Evolutionary conservation across 2,113 vertebrate genomes (phyloP).

Genomic region (Nyctibius bracteatus): DNA sequence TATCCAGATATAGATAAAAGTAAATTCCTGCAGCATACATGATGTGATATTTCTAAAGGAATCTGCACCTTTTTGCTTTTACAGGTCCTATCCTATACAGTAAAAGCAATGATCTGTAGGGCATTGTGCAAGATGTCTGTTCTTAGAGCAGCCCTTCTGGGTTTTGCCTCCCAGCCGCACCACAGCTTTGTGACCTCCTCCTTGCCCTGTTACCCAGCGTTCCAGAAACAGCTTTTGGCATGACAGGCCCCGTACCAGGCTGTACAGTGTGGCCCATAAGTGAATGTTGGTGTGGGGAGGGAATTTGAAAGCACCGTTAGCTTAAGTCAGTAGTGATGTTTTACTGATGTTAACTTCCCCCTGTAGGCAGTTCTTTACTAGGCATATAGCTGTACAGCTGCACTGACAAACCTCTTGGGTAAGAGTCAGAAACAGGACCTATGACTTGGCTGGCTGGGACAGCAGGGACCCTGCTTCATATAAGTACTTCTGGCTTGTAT

Average conservation of each 20-base stretch:
- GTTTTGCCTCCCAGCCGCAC: background rate
- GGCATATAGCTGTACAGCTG: background rate
- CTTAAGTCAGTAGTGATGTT: background rate
- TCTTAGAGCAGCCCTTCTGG: background rate
- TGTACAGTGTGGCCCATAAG: background rate
- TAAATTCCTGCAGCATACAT: background rate
- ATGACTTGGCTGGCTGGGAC: background rate
- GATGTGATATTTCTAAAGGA: background rate
- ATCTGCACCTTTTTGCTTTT: background rate
- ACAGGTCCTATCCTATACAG: accelerated
- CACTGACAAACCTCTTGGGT: background rate
- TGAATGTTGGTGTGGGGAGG: background rate
- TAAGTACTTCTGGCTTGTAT: background rate
- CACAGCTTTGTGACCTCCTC: background rate
- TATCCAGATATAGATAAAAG: background rate
- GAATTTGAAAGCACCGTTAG: background rate
- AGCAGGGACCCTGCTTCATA: background rate
- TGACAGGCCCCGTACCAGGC: accelerated
- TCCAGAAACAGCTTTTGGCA: background rate
- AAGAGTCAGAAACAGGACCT: background rate
- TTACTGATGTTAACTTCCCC: background rate
- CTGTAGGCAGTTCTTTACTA: background rate
- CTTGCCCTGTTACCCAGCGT: background rate
- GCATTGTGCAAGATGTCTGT: no score
- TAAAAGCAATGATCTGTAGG: accelerated